These are phyloP conservation scores for Perodicticus potto DNA, from an alignment of 2,797 vertebrate genomes.

Conservation along the genomic window DNA sequence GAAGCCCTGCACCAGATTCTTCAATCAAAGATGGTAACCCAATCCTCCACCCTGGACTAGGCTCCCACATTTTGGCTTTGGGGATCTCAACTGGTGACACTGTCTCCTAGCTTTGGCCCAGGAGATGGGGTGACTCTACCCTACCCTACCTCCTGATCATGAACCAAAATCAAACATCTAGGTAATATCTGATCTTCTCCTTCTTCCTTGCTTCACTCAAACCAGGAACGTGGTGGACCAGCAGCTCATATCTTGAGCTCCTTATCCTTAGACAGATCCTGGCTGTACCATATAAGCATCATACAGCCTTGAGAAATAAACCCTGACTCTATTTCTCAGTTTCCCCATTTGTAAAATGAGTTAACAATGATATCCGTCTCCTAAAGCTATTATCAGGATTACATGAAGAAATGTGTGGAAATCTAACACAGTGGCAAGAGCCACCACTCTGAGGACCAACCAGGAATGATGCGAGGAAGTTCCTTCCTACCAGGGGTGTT, in stretches of 20 bases:
- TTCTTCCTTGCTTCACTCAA: not conserved
- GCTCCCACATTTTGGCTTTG: not conserved
- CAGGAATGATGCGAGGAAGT: fast-evolving
- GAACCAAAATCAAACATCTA: not conserved
- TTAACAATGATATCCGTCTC: not conserved
- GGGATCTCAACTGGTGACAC: not conserved
- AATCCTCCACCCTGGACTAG: not conserved
- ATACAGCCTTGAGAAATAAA: not conserved
- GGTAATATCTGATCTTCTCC: not conserved
- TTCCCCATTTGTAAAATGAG: not conserved
- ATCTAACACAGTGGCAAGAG: not conserved
- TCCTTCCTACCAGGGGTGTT: not conserved
- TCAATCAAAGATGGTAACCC: not conserved
- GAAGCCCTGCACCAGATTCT: not conserved
- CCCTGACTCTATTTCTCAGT: not conserved
- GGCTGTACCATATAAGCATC: not conserved
- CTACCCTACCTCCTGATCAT: not conserved
- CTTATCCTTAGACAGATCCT: not conserved
- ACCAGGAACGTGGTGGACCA: not conserved
- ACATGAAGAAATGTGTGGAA: fast-evolving
- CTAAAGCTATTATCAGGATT: not conserved
- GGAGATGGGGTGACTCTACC: not conserved
- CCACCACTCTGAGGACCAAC: not conserved
- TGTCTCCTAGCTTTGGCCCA: not conserved
- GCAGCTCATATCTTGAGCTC: fast-evolving